Evolutionary conservation across 2,113 vertebrate genomes (phyloP), one percentile per base, ranked within the genome.

Genomic region (Corydoras maculifer): DNA sequence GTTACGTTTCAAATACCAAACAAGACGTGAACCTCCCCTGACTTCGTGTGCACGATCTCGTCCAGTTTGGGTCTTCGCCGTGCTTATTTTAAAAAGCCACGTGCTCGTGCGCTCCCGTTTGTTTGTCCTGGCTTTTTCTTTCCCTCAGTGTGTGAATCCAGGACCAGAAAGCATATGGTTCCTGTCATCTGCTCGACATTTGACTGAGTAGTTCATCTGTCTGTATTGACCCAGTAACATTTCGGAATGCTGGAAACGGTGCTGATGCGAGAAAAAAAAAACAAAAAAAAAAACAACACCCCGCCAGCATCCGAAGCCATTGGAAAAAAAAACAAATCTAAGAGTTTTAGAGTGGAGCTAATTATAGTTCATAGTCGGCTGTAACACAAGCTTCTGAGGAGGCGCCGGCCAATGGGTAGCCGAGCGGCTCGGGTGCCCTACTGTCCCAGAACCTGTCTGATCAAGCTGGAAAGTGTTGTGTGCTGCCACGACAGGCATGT

Each of bases 401-500:
- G 5, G 6, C 49, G n/a, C 50, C 7, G 35, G 55, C 48, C 13
- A 15, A 29, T 54, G 50, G 64, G 15, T 43, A 43, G 48, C 15
- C 2, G 31, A 43, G 54, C 5, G 9, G 61, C 9, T 48, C 64
- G 51, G 58, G 59, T 4, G 31, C 31, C 59, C 31, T 51, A 35
- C 32, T 72, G 49, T 66, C 62, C 5, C 31, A 48, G 18, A 9
- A 14, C 32, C 62, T 8, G n/a, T 57, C 48, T 58, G 9, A 18
- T 67, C n/a, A 53, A 66, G 62, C 62, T 51, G 29, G 18, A 18
- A 18, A 2, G 25, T 59, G 61, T 66, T 62, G 4, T 18, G 57
- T 49, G 55, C 55, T 31, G 61, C 53, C 18, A 58, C 43, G 25
- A 57, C 32, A 54, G 53, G 69, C 69, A 69, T 78, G 67, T 78